Base-by-base conservation (phyloP, 2,888 invertebrate genomes). In the Alcis repandata region DNA sequence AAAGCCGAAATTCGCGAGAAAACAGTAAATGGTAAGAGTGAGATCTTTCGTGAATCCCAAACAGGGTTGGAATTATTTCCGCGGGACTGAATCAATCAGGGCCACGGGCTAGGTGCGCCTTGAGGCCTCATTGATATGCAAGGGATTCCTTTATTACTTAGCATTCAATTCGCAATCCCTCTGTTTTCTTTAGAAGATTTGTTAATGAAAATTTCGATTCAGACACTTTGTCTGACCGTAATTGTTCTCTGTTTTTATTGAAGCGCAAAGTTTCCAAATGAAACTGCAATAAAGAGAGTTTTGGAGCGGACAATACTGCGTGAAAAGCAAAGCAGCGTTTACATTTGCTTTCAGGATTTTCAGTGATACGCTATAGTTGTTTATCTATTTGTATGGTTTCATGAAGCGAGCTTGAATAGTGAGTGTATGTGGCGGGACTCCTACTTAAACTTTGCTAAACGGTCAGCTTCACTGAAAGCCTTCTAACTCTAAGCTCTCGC, bases 361-460 rank as follows among this genome's bases (percentile, higher is more conserved):
- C 82, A 83, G 83, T 85, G 88, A 88, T 86, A 86, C 82, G 79
- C 77, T 73, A 74, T 74, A 74, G 82, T 82, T 84, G 86, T 89
- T 87, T 91, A 86, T 91, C 87, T 90, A 87, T 88, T 88, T 85
- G 80, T 80, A 76, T 76, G 88, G 87, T 88, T 91, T 89, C 83
- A 82, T 77, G 83, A 78, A 82, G 76, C 72, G 77, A 77, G 83
- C 77, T 76, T 80, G 80, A 82, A 81, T 82, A 85, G 80, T 80
- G 79, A 74, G 79, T 78, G 78, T 73, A 76, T 76, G 79, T 77
- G 75, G 81, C 79, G 79, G 79, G 79, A 78, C 75, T 82, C 72
- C 83, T 87, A 86, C 90, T 91, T 89, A 89, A 90, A 91, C 83
- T 91, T 90, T 81, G 79, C 88, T 88, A 86, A 89, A 90, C 84